These are phyloP conservation scores for Dicrurus megarhynchus DNA, from an alignment of 2,113 vertebrate genomes.

Conservation along the genomic window DNA sequence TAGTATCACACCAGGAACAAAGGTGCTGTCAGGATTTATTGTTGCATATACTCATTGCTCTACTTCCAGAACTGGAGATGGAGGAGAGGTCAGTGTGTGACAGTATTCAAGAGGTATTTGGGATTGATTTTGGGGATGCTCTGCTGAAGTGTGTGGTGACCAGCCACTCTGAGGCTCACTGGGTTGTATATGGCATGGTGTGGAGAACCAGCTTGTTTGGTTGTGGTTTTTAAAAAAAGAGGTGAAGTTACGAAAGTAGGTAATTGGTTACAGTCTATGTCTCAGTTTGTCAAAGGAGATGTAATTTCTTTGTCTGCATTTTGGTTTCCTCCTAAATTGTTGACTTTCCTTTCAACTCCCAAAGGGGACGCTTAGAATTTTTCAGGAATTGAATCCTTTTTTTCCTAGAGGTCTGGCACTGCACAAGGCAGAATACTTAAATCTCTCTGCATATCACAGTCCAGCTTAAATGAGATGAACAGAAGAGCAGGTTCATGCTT, in stretches of 20 bases:
- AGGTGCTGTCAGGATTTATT: neutral
- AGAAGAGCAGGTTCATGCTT: neutral
- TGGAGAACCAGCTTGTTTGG: neutral
- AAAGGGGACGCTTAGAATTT: neutral
- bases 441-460: neutral
- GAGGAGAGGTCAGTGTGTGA: neutral
- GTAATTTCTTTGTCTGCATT: neutral
- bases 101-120: neutral
- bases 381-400: neutral
- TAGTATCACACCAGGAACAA: neutral
- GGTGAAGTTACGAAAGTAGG: neutral
- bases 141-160: neutral
- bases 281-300: neutral
- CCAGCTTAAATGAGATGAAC: neutral
- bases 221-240: neutral
- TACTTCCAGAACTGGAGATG: neutral
- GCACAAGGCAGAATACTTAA: neutral
- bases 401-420: neutral
- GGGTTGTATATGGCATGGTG: fast-evolving
- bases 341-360: neutral
- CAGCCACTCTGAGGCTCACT: neutral
- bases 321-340: neutral
- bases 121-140: neutral
- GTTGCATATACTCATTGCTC: neutral
- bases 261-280: neutral